Base-by-base conservation (phyloP, 1,140 invertebrate genomes). In the Andrena cerasifolii region DNA sequence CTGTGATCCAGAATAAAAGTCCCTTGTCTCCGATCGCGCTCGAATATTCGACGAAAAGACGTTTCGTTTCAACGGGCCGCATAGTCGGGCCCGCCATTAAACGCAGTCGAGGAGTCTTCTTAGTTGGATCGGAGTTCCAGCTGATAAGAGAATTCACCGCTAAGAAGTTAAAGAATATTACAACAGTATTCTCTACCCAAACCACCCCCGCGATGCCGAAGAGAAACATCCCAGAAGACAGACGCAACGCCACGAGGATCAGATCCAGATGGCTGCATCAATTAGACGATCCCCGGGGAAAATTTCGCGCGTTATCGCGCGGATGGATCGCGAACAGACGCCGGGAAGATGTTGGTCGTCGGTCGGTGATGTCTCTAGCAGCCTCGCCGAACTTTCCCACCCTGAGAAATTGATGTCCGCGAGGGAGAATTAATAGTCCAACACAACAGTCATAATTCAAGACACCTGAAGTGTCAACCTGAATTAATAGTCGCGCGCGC, bases 391-490 rank as follows among this genome's bases (percentile, higher is more conserved):
- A 43, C 58, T 80, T 71, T 67, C 78, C 49, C 61, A 59, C 63
- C 36, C 54, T 26, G 58, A 45, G 82, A 74, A 79, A 83, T 77
- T 78, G 72, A 83, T 77, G 78, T 53, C 43, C 53, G 26, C 24
- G 47, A 40, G 56, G 16, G 67, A 80, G 77, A 85, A 85, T 84
- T 78, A 85, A 85, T 85, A 84, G 83, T 75, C 74, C 56, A 72
- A 74, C 71, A 78, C 70, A 77, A 78, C 63, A 73, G 65, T 51
- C 70, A 85, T 84, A 84, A 85, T 81, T 85, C 82, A 84, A 81
- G 70, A 81, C 82, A 84, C 73, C 79, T 78, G 45, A 84, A 81
- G 58, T 81, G 83, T 85, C 83, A 85, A 85, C 78, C 59, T 75
- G 63, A 81, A 85, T 85, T 85, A 81, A 84, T 85, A 84, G 82